Conservation (phyloP, 2,113 vertebrate genomes). For the Emydocephalus ijimae region DNA sequence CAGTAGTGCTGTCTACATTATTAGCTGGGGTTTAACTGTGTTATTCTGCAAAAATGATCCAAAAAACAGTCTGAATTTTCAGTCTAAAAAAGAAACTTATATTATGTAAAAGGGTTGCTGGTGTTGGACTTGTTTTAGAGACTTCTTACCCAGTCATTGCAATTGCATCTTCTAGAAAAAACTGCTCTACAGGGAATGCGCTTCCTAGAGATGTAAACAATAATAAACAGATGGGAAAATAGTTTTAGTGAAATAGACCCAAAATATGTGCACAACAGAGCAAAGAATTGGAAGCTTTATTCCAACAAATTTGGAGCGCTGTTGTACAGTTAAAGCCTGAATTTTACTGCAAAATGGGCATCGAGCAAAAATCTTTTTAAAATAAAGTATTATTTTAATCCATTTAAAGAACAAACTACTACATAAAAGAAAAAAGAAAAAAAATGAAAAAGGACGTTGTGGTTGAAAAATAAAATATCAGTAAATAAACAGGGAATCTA, state of each 20-base stretch:
- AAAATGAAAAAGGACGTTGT: background rate
- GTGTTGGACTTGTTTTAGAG: background rate
- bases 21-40: background rate
- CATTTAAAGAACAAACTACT: background rate
- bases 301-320: background rate
- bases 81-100: background rate
- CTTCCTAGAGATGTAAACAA: slow-evolving; percentile 70
- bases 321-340: background rate
- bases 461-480: background rate
- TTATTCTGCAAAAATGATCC: background rate
- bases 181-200: slow-evolving; percentile 92
- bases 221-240: background rate
- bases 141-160: slow-evolving; percentile 79
- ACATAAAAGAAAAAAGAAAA: background rate
- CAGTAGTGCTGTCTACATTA: background rate
- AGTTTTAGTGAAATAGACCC: background rate
- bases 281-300: background rate
- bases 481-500: background rate
- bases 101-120: background rate
- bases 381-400: background rate
- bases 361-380: background rate
- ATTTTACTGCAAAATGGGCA: background rate
- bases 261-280: background rate
- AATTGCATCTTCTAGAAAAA: slow-evolving; percentile 93
- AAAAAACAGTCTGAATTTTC: background rate